phyloP scores from a whole-genome alignment of 2,888 invertebrate genomes.

The Iselma pallidipennis region DNA sequence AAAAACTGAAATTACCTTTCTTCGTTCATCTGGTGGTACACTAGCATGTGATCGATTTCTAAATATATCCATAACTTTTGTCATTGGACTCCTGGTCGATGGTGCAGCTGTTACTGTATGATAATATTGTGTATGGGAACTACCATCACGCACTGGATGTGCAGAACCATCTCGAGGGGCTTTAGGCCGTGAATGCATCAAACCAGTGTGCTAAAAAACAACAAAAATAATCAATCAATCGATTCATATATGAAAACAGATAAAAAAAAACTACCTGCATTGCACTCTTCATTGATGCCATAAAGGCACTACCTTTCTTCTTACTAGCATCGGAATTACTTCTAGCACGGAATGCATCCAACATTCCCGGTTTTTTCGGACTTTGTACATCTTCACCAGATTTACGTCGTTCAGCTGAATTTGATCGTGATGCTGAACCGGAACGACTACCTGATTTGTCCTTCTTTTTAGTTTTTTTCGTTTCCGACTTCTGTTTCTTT shows the following conservation, averaged over 20 bases:
- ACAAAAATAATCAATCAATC: neutral
- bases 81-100: constrained; percentile 75
- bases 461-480: constrained; percentile 44
- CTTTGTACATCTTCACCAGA: constrained; percentile 49
- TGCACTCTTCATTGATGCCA: constrained; percentile 84
- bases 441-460: constrained; percentile 52
- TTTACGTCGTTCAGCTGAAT: constrained; percentile 52
- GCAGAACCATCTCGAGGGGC: constrained; percentile 70
- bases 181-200: constrained; percentile 56
- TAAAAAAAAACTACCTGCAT: constrained; percentile 65
- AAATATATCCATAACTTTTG: constrained; percentile 91
- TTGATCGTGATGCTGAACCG: constrained; percentile 54
- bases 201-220: constrained; percentile 56
- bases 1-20: constrained; percentile 66
- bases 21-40: constrained; percentile 69
- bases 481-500: constrained; percentile 37
- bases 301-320: constrained; percentile 67
- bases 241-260: neutral
- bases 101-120: constrained; percentile 72
- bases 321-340: constrained; percentile 76
- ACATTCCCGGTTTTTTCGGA: constrained; percentile 67
- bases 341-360: constrained; percentile 74
- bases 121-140: constrained; percentile 66
- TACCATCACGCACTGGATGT: constrained; percentile 67
- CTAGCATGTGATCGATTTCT: constrained; percentile 75